Base-by-base conservation (phyloP, 2,888 invertebrate species). In the Steinernema carpocapsae region DNA sequence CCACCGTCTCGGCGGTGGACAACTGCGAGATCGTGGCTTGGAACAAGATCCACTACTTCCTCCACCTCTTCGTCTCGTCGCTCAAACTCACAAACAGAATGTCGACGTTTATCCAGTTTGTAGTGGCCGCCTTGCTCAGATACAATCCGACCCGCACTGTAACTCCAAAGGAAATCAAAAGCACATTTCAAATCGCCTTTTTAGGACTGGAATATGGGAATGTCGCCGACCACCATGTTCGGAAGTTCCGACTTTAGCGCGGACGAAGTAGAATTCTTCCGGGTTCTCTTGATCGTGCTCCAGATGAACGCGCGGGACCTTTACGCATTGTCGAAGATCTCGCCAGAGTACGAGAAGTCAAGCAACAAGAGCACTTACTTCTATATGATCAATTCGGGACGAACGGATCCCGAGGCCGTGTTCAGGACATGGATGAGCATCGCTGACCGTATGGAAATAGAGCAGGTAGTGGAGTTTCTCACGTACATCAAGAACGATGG, bases 11-110 rank as follows among this genome's bases (percentile, higher is more conserved):
- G 29, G 64, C 64, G 29, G 64, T 64, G 12, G 64, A 64, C 37
- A 64, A 64, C 37, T 32, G 64, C 19, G 64, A 64, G n/a, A 64
- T 64, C 64, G 64, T 64, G 10, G 64, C 64, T 19, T 64, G 64
- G 64, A 64, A 64, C 64, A 64, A 64, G 32, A 64, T 64, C 17
- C 64, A 64, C 32, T 64, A 64, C 32, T 64, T 64, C 32, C 17
- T 64, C 37, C 29, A 64, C 19, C 37, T 64, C 12, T 64, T 64
- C 32, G 17, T 26, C 14, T 29, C 64, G 2, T 64, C 64, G 32
- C 64, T 64, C 32, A 64, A 64, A 64, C 64, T 64, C 64, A 64
- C 64, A 64, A 64, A 64, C 17, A 10, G 64, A 37, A 12, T 64
- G 12, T 29, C 64, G 17, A 29, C 32, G 14, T 64, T 64, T 32